phyloP scores from a whole-genome alignment of 2,797 vertebrate genomes.

The Anas bernieri region DNA sequence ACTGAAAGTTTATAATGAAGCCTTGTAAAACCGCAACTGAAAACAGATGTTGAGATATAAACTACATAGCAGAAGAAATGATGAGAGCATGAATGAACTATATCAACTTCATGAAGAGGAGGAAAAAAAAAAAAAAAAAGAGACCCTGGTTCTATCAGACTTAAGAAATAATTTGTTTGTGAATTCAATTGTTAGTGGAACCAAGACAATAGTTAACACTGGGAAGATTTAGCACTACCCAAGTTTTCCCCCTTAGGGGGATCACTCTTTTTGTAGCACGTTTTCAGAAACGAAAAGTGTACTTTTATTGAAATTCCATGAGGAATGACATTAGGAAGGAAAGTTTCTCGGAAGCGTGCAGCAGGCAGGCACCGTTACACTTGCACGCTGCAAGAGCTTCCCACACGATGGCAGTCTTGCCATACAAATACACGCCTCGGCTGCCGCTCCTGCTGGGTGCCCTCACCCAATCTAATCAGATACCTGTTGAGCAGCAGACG shows the following conservation, averaged over 20 bases:
- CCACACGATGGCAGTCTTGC: slow-evolving; percentile 80
- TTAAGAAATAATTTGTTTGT: background rate
- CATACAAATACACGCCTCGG: background rate
- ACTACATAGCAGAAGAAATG: background rate
- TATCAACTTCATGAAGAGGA: background rate
- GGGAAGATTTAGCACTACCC: background rate
- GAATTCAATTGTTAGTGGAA: background rate
- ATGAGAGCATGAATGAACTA: background rate
- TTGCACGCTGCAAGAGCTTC: background rate
- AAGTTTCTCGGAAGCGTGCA: background rate
- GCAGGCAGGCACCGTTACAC: accelerated
- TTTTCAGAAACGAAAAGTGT: background rate
- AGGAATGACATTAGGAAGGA: background rate
- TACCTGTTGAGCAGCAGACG: slow-evolving; percentile 37
- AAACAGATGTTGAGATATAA: background rate
- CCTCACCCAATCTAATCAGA: background rate
- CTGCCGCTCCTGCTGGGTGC: background rate
- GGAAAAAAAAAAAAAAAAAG: background rate
- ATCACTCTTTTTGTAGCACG: background rate
- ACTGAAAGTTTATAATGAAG: background rate
- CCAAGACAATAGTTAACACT: background rate
- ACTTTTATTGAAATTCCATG: background rate
- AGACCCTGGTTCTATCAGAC: background rate
- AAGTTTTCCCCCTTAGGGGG: background rate
- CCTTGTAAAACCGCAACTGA: background rate